Percentiles rank a stretch among this genome's conserved stretches.
Evolutionary conservation across 2,797 vertebrate species (phyloP).

Genomic region (Pipistrellus pygmaeus): DNA sequence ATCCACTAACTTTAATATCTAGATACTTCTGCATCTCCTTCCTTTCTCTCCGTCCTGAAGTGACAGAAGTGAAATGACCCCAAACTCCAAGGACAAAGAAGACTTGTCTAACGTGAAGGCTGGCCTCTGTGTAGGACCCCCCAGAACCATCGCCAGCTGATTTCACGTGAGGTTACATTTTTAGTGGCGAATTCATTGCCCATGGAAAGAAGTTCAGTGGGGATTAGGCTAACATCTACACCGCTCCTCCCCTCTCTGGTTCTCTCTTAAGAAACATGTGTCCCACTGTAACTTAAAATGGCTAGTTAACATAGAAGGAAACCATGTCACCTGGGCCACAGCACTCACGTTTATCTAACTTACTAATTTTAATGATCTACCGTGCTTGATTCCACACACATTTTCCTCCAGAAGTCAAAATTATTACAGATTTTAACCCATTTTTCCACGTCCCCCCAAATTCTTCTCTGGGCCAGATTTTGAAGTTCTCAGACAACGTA

Average conservation of each 20-base stretch:
- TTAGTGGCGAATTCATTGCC: not conserved
- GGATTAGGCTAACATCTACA: not conserved
- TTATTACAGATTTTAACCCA: not conserved
- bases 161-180: not conserved
- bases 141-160: not conserved
- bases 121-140: not conserved
- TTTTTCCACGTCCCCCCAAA: not conserved
- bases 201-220: not conserved
- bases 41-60: not conserved
- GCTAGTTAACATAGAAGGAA: not conserved
- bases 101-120: fast-evolving
- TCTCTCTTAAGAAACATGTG: not conserved
- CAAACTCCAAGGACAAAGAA: not conserved
- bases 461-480: not conserved
- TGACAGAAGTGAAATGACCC: not conserved
- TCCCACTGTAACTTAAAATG: not conserved
- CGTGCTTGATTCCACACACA: not conserved
- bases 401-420: not conserved
- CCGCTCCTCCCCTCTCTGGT: not conserved
- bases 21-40: not conserved
- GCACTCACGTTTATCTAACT: not conserved
- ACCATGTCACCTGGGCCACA: not conserved
- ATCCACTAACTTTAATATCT: constrained; percentile 17
- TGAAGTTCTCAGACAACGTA: not conserved
- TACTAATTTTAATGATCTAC: not conserved